Percentiles rank a stretch among this genome's conserved stretches.
Conservation (phyloP, 2,888 invertebrate genomes). For the Galerucella calmariensis region DNA sequence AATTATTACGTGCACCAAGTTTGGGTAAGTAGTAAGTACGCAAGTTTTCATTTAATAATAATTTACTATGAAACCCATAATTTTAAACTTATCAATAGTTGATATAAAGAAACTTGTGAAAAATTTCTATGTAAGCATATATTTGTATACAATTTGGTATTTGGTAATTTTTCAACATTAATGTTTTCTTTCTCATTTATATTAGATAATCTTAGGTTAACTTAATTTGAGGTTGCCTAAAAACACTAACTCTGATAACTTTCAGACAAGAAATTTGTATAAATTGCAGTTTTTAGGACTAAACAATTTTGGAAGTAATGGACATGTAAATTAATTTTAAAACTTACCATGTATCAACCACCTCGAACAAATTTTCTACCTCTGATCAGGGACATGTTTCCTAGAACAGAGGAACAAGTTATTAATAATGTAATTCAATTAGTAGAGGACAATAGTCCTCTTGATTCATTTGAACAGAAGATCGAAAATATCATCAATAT, state of each 20-base stretch:
- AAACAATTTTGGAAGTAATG: neutral
- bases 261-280: too few species aligned
- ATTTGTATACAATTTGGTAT: too few species aligned
- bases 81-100: too few species aligned
- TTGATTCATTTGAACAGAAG: slow-evolving; percentile 43
- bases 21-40: neutral
- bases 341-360: neutral
- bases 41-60: neutral
- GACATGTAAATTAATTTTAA: neutral
- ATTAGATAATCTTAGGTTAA: too few species aligned
- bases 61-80: too few species aligned
- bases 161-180: too few species aligned
- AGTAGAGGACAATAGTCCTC: slow-evolving; percentile 44
- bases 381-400: slow-evolving; percentile 48
- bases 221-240: too few species aligned
- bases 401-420: slow-evolving; percentile 44
- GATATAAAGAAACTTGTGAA: too few species aligned
- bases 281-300: neutral
- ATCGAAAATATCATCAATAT: slow-evolving; percentile 53
- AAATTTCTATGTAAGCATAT: too few species aligned
- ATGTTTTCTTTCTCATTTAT: too few species aligned
- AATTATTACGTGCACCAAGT: neutral
- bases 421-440: slow-evolving; percentile 47
- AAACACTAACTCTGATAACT: too few species aligned
- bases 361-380: neutral